Conservation (phyloP, 2,888 invertebrate genomes). For the Liodrosophila aerea region DNA sequence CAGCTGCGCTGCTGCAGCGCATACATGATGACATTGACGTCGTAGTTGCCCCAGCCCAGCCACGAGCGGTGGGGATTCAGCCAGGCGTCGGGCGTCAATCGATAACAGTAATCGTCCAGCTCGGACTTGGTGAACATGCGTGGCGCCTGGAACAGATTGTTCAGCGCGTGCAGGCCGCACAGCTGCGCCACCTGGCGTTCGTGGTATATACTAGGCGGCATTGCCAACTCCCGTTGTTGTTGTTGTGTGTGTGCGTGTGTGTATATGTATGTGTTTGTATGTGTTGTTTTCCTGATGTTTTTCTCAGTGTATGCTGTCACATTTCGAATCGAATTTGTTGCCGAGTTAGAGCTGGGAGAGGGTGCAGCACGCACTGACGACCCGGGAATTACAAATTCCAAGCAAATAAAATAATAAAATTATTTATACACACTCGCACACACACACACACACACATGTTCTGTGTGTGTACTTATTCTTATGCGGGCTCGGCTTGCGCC, state of each 20-base stretch:
- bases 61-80: slow-evolving; percentile 86
- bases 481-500: slow-evolving; percentile 12
- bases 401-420: too few species aligned
- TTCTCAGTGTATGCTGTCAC: background rate
- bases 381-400: background rate
- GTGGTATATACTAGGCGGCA: slow-evolving; percentile 26
- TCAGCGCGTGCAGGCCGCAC: slow-evolving; percentile 45
- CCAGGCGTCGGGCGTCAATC: slow-evolving; percentile 36
- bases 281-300: background rate
- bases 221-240: background rate
- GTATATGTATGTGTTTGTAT: background rate
- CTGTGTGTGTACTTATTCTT: background rate
- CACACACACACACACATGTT: background rate
- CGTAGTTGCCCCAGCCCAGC: slow-evolving; percentile 96
- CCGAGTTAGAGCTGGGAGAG: too few species aligned
- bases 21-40: slow-evolving; percentile 97
- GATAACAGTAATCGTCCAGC: slow-evolving; percentile 42
- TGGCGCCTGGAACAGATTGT: slow-evolving; percentile 42
- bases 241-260: background rate
- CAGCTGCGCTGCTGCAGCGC: slow-evolving; percentile 92
- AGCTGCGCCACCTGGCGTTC: slow-evolving; percentile 45
- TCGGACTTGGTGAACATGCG: slow-evolving; percentile 31
- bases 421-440: slow-evolving; percentile 2
- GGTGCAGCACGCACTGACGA: slow-evolving; percentile 15
- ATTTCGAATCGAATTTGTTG: too few species aligned